Conservation (phyloP, 2,113 vertebrate genomes). For the Oreochromis tanganicae region DNA sequence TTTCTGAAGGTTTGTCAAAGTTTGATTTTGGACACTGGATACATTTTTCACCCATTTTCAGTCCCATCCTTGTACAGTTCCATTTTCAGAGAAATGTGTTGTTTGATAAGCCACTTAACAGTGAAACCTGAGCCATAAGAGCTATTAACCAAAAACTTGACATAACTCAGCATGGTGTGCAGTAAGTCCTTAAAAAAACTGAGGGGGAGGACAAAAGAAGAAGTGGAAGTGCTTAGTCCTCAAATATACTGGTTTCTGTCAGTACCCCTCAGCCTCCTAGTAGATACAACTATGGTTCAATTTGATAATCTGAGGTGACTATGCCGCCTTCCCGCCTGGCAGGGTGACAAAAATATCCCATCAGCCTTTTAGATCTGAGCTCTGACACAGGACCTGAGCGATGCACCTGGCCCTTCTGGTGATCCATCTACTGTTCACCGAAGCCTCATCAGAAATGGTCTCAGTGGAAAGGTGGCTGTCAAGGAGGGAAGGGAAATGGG, state of each 20-base stretch:
- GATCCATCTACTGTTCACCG: not conserved
- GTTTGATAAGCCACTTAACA: not conserved
- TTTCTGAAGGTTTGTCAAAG: not conserved
- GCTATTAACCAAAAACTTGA: not conserved
- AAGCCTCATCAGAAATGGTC: not conserved
- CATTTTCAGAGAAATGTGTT: not conserved
- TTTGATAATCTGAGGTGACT: not conserved
- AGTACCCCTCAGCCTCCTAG: not conserved
- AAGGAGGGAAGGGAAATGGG: not conserved
- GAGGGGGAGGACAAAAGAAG: not conserved
- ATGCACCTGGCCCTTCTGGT: not conserved
- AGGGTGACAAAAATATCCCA: not conserved
- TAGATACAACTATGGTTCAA: not conserved
- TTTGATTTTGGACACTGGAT: not conserved
- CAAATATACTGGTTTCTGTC: not conserved
- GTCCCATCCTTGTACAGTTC: not conserved
- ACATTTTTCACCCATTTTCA: not conserved
- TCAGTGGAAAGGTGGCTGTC: not conserved
- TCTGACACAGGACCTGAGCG: not conserved
- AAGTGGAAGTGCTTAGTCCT: not conserved
- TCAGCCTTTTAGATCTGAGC: not conserved
- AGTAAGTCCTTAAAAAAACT: not conserved
- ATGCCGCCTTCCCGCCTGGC: not conserved
- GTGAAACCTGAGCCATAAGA: not conserved
- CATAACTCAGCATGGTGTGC: not conserved